A percentile compares a stretch with the other conserved stretches of the same genome.
phyloP scores from a whole-genome alignment of 2,888 invertebrate genomes.

The Sphaerophoria taeniata region DNA sequence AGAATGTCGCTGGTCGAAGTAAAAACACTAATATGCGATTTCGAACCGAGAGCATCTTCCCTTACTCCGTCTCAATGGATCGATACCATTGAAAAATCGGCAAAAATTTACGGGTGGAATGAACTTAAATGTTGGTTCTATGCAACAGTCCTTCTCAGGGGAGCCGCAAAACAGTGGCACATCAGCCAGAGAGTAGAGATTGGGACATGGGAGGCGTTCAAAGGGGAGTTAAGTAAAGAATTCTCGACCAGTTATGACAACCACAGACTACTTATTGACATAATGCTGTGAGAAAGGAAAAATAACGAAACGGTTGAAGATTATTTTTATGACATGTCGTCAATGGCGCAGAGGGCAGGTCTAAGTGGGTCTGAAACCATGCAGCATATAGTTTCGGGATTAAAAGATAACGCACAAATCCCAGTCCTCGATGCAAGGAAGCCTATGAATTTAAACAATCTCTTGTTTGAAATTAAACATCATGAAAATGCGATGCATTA shows the following conservation, averaged over 20 bases:
- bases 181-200: background rate
- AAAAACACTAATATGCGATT: background rate
- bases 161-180: slow-evolving; percentile 23
- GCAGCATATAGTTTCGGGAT: slow-evolving; percentile 9
- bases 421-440: slow-evolving; percentile 22
- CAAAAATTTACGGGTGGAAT: slow-evolving; percentile 7
- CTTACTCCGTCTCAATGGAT: slow-evolving; percentile 12
- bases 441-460: slow-evolving; percentile 4
- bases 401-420: background rate
- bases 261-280: background rate
- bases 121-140: slow-evolving; percentile 1
- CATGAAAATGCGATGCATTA: slow-evolving; percentile 27
- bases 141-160: slow-evolving; percentile 1
- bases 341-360: slow-evolving; percentile 2
- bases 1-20: background rate
- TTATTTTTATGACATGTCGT: slow-evolving; percentile 16
- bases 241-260: background rate
- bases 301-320: slow-evolving; percentile 9
- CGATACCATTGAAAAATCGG: slow-evolving; percentile 3
- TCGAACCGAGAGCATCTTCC: background rate
- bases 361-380: slow-evolving; percentile 9
- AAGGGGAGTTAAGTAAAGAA: slow-evolving; percentile 1
- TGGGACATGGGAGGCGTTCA: background rate
- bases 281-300: background rate
- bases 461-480: slow-evolving; percentile 11